A percentile compares a stretch with the other conserved stretches of the same genome.
These are phyloP conservation scores for Caenorhabditis sulstoni DNA, from an alignment of 2,888 invertebrate genomes.

Conservation along the genomic window DNA sequence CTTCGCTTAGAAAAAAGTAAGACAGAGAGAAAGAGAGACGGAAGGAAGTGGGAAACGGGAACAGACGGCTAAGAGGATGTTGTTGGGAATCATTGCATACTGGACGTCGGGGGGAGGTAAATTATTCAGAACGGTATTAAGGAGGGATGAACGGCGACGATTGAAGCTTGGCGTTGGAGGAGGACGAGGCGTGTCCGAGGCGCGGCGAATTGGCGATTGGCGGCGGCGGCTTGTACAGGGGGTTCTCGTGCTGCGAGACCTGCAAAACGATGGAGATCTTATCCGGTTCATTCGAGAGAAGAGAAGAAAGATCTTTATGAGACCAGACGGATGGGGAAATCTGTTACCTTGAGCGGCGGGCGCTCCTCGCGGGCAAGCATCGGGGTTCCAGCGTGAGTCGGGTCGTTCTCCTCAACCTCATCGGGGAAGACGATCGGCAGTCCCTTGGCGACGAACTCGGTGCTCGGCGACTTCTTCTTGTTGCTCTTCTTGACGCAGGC, in stretches of 20 bases:
- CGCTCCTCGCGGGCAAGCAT: constrained; percentile 95
- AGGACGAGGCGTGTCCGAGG: constrained; percentile 80
- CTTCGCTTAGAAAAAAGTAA: constrained; percentile 10
- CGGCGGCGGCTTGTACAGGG: constrained; percentile 93
- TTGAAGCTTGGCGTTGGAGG: constrained; percentile 91
- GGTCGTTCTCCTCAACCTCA: constrained; percentile 87
- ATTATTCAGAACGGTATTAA: constrained; percentile 84
- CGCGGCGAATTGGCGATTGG: constrained; percentile 84
- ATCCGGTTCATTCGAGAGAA: constrained; percentile 35
- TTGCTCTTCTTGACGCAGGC: constrained; percentile 57
- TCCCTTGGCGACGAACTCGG: constrained; percentile 82
- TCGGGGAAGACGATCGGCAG: constrained; percentile 94
- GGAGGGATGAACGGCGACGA: constrained; percentile 95
- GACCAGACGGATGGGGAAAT: no score
- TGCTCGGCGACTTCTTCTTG: constrained; percentile 62
- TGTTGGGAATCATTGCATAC: constrained; percentile 26
- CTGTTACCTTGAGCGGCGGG: constrained; percentile 86
- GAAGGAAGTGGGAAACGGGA: constrained; percentile 18
- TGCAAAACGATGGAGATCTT: constrained; percentile 41
- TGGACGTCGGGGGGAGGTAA: not conserved
- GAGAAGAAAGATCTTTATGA: not conserved
- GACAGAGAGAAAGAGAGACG: constrained; percentile 8
- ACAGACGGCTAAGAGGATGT: not conserved
- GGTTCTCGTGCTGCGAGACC: constrained; percentile 81
- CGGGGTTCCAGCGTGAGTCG: constrained; percentile 87